phyloP scores from a whole-genome alignment of 2,888 invertebrate genomes.

The Meandrusa payeni region DNA sequence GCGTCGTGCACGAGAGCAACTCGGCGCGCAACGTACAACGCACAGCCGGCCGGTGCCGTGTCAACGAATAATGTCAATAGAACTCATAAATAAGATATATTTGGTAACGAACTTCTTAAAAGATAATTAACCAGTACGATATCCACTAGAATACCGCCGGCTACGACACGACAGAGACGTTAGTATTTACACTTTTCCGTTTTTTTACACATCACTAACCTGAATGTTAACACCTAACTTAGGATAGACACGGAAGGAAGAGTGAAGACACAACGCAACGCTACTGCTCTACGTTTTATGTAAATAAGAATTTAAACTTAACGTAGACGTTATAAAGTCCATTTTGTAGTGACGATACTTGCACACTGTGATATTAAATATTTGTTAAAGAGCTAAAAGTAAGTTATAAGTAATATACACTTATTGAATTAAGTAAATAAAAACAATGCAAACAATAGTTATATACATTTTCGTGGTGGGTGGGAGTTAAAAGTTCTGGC shows the following conservation, averaged over 20 bases:
- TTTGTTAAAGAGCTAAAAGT: constrained; percentile 13
- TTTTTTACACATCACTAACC: constrained; percentile 63
- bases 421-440: constrained; percentile 48
- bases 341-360: constrained; percentile 3
- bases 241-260: constrained; percentile 34
- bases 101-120: constrained; percentile 77
- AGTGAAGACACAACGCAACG: constrained; percentile 29
- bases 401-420: constrained; percentile 44
- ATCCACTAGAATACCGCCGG: constrained; percentile 45
- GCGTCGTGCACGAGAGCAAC: neutral
- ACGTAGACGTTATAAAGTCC: constrained; percentile 1
- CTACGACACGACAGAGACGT: constrained; percentile 41
- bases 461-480: constrained; percentile 71
- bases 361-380: constrained; percentile 7
- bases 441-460: constrained; percentile 52
- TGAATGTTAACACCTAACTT: constrained; percentile 54
- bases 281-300: neutral
- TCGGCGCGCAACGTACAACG: constrained; percentile 5
- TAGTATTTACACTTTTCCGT: constrained; percentile 55
- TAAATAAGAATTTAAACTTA: neutral
- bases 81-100: constrained; percentile 75
- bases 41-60: constrained; percentile 14
- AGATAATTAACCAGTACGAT: constrained; percentile 43
- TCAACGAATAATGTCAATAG: constrained; percentile 39
- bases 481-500: constrained; percentile 64